phyloP scores from a whole-genome alignment of 2,113 vertebrate species.

The Macrotis lagotis region DNA sequence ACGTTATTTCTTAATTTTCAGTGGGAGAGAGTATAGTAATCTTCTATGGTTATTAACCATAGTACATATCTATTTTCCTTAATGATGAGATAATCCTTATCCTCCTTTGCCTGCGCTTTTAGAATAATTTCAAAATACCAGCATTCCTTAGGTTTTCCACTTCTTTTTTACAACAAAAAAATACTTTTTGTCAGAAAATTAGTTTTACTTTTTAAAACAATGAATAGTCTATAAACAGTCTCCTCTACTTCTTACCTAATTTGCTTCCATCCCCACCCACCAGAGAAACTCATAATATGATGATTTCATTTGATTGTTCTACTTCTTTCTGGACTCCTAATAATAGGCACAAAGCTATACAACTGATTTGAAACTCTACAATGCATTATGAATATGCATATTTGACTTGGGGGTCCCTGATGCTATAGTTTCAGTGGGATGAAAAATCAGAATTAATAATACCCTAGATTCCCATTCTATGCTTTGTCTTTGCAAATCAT shows the following conservation, averaged over 20 bases:
- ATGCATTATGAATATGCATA: constrained; percentile 27
- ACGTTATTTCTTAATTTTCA: background rate
- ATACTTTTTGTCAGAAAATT: background rate
- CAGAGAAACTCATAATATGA: background rate
- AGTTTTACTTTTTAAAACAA: background rate
- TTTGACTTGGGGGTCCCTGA: background rate
- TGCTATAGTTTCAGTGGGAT: background rate
- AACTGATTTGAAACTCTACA: constrained; percentile 8
- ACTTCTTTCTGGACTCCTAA: background rate
- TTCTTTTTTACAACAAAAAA: background rate
- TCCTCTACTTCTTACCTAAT: background rate
- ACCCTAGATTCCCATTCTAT: background rate
- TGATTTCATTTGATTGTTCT: background rate
- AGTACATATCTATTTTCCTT: background rate
- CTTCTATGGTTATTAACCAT: background rate
- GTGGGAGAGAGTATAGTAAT: background rate
- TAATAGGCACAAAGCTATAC: background rate
- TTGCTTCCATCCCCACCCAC: background rate
- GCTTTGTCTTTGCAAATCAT: background rate
- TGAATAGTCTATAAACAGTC: background rate
- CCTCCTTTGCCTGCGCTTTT: background rate
- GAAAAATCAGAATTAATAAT: background rate
- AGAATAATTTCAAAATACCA: background rate
- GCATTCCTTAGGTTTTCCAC: background rate
- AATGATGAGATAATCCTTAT: background rate